Percentiles rank a stretch among this genome's conserved stretches.
Conservation (phyloP, 2,888 invertebrate species). For the Mamestra brassicae region DNA sequence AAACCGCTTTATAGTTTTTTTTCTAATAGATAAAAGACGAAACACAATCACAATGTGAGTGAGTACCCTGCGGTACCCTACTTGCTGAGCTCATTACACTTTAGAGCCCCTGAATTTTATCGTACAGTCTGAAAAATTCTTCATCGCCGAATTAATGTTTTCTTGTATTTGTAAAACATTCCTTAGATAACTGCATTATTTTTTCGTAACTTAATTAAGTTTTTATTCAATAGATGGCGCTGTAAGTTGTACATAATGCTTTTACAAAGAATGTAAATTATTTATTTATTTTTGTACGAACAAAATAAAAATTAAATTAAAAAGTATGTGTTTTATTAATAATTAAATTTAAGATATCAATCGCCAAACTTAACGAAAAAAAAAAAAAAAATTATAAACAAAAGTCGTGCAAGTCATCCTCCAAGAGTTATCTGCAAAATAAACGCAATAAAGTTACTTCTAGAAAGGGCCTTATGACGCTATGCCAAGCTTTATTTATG, state of each 20-base stretch:
- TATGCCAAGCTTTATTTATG: not conserved
- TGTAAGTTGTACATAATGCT: conserved; percentile 88
- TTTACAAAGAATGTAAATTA: conserved; percentile 84
- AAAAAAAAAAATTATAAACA: not conserved
- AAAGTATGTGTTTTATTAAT: conserved; percentile 36
- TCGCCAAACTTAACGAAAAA: not conserved
- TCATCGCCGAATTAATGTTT: not conserved
- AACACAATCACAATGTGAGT: not conserved
- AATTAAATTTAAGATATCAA: not conserved
- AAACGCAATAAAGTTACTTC: not conserved
- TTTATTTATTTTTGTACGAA: conserved; percentile 85
- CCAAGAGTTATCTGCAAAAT: conserved; percentile 1
- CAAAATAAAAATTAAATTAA: conserved; percentile 73
- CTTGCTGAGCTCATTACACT: not conserved
- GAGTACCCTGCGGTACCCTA: not conserved
- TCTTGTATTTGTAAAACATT: conserved; percentile 9
- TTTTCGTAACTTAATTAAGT: conserved; percentile 67
- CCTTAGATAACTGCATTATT: conserved; percentile 39
- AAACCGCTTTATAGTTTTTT: not conserved
- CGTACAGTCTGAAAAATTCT: not conserved
- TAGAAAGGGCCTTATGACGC: not conserved
- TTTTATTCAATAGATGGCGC: conserved; percentile 75
- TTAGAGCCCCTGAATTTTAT: conserved; percentile 1
- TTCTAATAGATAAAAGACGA: not conserved
- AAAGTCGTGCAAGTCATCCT: not conserved